phyloP scores from a whole-genome alignment of 1,140 invertebrate species.

The Laupala kohalensis region DNA sequence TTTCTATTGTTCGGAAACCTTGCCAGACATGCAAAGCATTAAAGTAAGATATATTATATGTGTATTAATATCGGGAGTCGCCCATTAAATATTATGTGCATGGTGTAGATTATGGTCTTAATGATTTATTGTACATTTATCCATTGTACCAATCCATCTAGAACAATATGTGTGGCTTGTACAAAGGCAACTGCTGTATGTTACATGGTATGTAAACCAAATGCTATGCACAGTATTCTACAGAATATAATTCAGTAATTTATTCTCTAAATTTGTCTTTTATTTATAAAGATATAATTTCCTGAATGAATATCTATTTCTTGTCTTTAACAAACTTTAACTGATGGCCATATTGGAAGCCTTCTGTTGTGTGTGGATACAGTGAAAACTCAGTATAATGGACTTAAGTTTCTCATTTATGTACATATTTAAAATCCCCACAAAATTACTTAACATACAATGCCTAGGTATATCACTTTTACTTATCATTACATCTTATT shows the following conservation, averaged over 20 bases:
- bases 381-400: too few relatives aligned
- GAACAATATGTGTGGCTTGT: neutral
- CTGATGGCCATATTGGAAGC: too few relatives aligned
- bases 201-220: neutral
- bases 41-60: neutral
- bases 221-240: neutral
- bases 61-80: neutral
- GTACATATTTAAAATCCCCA: too few relatives aligned
- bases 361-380: too few relatives aligned
- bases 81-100: neutral
- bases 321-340: too few relatives aligned
- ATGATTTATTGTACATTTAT: neutral
- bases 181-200: neutral
- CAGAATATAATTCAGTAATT: neutral
- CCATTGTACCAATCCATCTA: neutral
- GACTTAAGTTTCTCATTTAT: too few relatives aligned
- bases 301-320: too few relatives aligned
- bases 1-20: neutral
- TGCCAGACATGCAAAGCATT: neutral
- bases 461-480: too few relatives aligned
- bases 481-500: too few relatives aligned
- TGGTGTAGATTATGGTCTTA: neutral
- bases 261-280: neutral
- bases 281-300: too few relatives aligned
- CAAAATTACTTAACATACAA: too few relatives aligned